Base-by-base conservation (phyloP, 2,888 invertebrate species). In the Agonopterix arenella region DNA sequence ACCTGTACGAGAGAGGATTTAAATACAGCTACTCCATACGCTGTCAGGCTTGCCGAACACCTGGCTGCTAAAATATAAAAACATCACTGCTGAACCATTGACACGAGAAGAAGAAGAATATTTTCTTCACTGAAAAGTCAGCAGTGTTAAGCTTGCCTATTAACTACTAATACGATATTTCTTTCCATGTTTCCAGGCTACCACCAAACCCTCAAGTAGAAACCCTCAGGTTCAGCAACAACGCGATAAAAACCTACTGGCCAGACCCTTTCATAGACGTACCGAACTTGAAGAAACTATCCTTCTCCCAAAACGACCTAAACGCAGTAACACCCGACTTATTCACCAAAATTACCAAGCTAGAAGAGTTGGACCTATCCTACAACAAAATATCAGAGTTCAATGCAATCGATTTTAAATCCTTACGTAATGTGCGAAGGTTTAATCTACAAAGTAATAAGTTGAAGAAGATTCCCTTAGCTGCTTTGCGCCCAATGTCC, bases 281-380 rank as follows among this genome's bases (percentile, higher is more conserved):
- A 0, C 70, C 77, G 11, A 78, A 73, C 54, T 56, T 90, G 44
- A 81, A 79, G 58, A 70, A 74, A 43, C 74, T 91, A 0, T 84
- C 88, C n/a, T 77, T 91, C 53, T 75, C 88, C 0, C 84, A 86
- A 53, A 91, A 91, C 58, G 80, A 88, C 13, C 74, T 91, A 4
- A 64, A 69, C 1, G 74, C 75, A 38, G 67, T 91, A 57, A 85
- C 89, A 0, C 76, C 79, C 1, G 90, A 90, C 55, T 67, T 89
- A 1, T 85, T 91, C 57, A 83, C 84, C 0, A 86, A 84, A 7
- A 71, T 90, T 16, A 68, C 73, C 4, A 52, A 57, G 0, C 59
- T 91, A 8, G 81, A 84, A 68, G 85, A 79, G 37, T 56, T 92
- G n/a, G 90, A 92, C 61, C 60, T 91, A 1, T 91, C 91, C 0